Evolutionary conservation across 2,888 invertebrate genomes (phyloP), one percentile per base, ranked within the genome.

Genomic region (Drosophila limbata): DNA sequence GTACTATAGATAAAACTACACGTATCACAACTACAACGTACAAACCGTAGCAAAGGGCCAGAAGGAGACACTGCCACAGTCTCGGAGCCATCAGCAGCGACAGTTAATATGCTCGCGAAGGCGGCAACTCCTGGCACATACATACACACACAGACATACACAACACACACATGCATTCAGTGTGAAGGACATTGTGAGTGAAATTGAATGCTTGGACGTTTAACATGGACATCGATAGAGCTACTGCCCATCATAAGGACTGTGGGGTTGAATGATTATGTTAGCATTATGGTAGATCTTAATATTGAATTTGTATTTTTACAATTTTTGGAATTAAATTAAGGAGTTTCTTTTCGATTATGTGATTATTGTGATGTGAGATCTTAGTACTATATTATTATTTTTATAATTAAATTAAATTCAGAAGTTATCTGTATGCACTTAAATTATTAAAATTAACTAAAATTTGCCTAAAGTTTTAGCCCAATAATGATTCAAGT

Each of bases 141-240:
- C 19, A 5, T 21, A 25, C 28, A 45, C 51, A 44, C 52, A 42
- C 25, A 37, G 6, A n/a, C 47, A 51, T 15, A 55, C 13, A 57
- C 35, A 53, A 39, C 17, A 61, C 51, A 56, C 21, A 48, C 37
- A 70, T 67, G 64, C 68, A 67, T 66, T 72, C 72, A 64, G 72
- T 78, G 76, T 83, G 88, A 84, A 84, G 88, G 86, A 88, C 88
- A 83, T 68, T 69, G 73, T 68, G 57, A 85, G 78, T 73, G 71
- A 78, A 75, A 88, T 78, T 73, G 71, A 88, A 85, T 71, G 73
- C 72, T 64, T 65, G 83, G 67, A 73, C 78, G 67, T 70, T 75
- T 48, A 60, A 39, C 51, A 47, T 39, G 63, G 50, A 47, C 60
- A 56, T 11, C 50, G 55, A 51, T 44, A 50, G 52, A 50, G 40